phyloP scores from a whole-genome alignment of 2,888 invertebrate species.

The Rhagonycha fulva region DNA sequence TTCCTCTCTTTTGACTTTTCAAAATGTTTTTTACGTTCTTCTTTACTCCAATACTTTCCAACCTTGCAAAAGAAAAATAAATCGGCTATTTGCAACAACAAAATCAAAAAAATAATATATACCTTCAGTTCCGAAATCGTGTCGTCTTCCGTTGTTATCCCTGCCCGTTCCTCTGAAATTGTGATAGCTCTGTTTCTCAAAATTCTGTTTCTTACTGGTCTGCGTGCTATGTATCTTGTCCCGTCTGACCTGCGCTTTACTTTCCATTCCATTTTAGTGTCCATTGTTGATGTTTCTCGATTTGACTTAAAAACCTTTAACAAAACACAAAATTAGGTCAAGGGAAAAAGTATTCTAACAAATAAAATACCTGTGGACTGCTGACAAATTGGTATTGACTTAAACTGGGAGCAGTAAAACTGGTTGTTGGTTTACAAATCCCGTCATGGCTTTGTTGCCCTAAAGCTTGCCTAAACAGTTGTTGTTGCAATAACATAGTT shows the following conservation, averaged over 20 bases:
- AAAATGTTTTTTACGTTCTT: slow-evolving; percentile 74
- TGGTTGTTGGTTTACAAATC: slow-evolving; percentile 43
- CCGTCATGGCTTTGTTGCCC: slow-evolving; percentile 49
- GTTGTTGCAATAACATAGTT: slow-evolving; percentile 71
- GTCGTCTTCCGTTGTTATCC: slow-evolving; percentile 73
- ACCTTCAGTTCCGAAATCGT: slow-evolving; percentile 77
- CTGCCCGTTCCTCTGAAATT: slow-evolving; percentile 68
- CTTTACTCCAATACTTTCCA: slow-evolving; percentile 77
- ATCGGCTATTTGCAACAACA: neutral
- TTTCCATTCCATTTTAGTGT: slow-evolving; percentile 69
- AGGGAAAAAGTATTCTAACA: neutral
- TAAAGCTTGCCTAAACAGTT: slow-evolving; percentile 62
- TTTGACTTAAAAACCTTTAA: slow-evolving; percentile 14
- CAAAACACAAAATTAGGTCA: neutral
- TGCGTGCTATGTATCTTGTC: slow-evolving; percentile 73
- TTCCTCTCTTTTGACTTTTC: slow-evolving; percentile 70
- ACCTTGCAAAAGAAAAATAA: slow-evolving; percentile 47
- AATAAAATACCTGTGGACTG: slow-evolving; percentile 48
- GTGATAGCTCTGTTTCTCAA: slow-evolving; percentile 69
- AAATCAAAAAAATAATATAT: slow-evolving; percentile 12
- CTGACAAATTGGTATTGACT: slow-evolving; percentile 65
- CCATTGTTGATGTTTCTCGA: slow-evolving; percentile 37
- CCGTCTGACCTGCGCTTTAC: slow-evolving; percentile 78
- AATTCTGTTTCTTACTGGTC: slow-evolving; percentile 69
- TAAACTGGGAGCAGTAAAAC: slow-evolving; percentile 62